Percentiles rank a stretch among this genome's conserved stretches.
Conservation (phyloP, 2,888 invertebrate genomes). For the Cantharis rustica region DNA sequence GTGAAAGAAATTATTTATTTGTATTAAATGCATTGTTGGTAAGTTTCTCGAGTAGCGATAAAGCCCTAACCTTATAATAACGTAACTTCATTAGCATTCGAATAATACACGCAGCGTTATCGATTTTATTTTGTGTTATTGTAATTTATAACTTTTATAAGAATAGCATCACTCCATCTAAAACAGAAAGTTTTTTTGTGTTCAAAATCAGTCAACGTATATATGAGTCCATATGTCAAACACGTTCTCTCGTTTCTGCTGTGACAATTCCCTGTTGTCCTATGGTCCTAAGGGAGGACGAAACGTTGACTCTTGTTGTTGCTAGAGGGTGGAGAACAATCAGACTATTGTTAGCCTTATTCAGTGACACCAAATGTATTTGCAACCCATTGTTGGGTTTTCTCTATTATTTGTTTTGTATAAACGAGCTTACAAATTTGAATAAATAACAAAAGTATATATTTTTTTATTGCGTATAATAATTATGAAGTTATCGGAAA, state of each 20-base stretch:
- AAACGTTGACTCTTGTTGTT: conserved; percentile 37
- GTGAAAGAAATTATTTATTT: neutral
- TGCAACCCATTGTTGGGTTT: conserved; percentile 40
- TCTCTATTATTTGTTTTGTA: conserved; percentile 27
- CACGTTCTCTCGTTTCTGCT: conserved; percentile 24
- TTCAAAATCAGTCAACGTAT: conserved; percentile 24
- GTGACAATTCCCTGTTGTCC: conserved; percentile 32
- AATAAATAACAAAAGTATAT: conserved; percentile 10
- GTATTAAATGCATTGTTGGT: conserved; percentile 15
- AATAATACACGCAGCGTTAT: conserved; percentile 31
- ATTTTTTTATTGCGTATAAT: conserved; percentile 7
- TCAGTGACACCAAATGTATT: conserved; percentile 43
- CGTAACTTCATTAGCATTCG: conserved; percentile 35
- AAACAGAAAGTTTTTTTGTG: conserved; percentile 31
- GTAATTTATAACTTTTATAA: conserved; percentile 6
- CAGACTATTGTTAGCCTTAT: conserved; percentile 42
- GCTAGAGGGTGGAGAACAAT: conserved; percentile 40
- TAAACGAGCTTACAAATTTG: conserved; percentile 28
- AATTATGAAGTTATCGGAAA: neutral
- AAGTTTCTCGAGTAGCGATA: conserved; percentile 14
- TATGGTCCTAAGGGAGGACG: conserved; percentile 34
- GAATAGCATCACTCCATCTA: conserved; percentile 31
- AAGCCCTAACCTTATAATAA: conserved; percentile 10
- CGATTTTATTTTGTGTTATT: conserved; percentile 35
- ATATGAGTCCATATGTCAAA: conserved; percentile 32